phyloP scores from a whole-genome alignment of 1,140 invertebrate species.

The Adoxophyes honmai region DNA sequence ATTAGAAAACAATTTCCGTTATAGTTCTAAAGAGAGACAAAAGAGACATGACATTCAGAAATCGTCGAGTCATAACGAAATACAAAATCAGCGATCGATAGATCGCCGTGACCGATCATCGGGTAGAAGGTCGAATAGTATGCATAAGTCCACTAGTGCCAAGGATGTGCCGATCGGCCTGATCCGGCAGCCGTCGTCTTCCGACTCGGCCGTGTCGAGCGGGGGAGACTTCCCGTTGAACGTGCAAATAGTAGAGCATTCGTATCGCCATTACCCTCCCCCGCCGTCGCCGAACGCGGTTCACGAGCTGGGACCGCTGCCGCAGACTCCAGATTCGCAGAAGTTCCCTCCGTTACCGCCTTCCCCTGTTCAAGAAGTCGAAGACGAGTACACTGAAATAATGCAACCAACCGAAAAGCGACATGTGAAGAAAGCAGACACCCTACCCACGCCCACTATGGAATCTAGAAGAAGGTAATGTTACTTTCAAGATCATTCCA shows the following conservation, averaged over 20 bases:
- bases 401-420: constrained; percentile 75
- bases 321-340: constrained; percentile 78
- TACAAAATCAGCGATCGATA: constrained; percentile 75
- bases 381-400: constrained; percentile 85
- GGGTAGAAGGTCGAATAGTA: constrained; percentile 75
- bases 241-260: constrained; percentile 74
- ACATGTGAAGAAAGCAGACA: constrained; percentile 74
- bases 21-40: constrained; percentile 74
- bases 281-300: constrained; percentile 54
- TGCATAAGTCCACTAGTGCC: constrained; percentile 83
- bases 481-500: not conserved
- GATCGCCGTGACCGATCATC: constrained; percentile 76
- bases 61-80: constrained; percentile 79
- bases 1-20: constrained; percentile 71
- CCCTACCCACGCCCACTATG: constrained; percentile 69
- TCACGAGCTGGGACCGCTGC: constrained; percentile 71
- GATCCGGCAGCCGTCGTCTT: constrained; percentile 68
- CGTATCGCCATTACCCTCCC: constrained; percentile 65
- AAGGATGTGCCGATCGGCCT: constrained; percentile 81
- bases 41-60: constrained; percentile 78
- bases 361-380: constrained; percentile 86
- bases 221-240: constrained; percentile 73
- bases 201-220: constrained; percentile 69
- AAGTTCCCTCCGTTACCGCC: constrained; percentile 89
- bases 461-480: constrained; percentile 51